These are phyloP conservation scores for Cygnus olor DNA, from an alignment of 2,797 vertebrate genomes.

Conservation along the genomic window DNA sequence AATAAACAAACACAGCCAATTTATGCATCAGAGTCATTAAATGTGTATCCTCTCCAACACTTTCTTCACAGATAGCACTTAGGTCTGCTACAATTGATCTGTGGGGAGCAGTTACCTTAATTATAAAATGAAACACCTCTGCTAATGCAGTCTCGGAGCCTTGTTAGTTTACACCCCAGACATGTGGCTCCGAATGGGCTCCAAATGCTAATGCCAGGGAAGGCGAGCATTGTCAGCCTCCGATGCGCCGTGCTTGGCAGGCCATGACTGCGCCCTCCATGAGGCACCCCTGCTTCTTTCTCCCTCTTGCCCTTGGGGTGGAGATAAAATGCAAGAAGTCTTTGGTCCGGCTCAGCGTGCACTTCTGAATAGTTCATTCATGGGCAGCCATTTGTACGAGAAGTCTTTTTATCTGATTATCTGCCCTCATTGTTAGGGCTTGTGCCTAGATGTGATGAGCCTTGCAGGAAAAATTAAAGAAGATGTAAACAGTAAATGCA, in stretches of 20 bases:
- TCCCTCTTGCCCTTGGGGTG: conserved; percentile 47
- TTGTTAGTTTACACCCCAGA: conserved; percentile 66
- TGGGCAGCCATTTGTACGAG: conserved; percentile 64
- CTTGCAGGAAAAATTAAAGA: conserved; percentile 84
- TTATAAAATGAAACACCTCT: conserved; percentile 79
- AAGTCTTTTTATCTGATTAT: conserved; percentile 70
- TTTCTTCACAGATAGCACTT: conserved; percentile 49
- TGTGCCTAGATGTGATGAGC: conserved; percentile 74
- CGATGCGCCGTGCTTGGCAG: not conserved
- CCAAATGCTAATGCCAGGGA: conserved; percentile 56
- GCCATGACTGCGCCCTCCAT: not conserved
- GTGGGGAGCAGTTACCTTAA: conserved; percentile 75
- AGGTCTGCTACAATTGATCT: conserved; percentile 68
- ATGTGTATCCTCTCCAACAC: conserved; percentile 32
- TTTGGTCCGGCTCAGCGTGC: conserved; percentile 45
- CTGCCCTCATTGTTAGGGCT: conserved; percentile 66
- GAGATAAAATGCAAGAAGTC: conserved; percentile 48
- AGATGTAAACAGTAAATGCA: conserved; percentile 85
- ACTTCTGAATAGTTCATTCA: conserved; percentile 69
- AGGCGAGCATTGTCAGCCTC: not conserved
- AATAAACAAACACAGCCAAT: conserved; percentile 77
- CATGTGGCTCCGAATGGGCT: conserved; percentile 57
- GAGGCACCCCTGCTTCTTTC: not conserved
- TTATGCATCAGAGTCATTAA: conserved; percentile 69
- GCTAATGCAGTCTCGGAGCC: conserved; percentile 60